Evolutionary conservation across 1,140 invertebrate genomes (phyloP), one percentile per base, ranked within the genome.

Genomic region (Periplaneta americana): DNA sequence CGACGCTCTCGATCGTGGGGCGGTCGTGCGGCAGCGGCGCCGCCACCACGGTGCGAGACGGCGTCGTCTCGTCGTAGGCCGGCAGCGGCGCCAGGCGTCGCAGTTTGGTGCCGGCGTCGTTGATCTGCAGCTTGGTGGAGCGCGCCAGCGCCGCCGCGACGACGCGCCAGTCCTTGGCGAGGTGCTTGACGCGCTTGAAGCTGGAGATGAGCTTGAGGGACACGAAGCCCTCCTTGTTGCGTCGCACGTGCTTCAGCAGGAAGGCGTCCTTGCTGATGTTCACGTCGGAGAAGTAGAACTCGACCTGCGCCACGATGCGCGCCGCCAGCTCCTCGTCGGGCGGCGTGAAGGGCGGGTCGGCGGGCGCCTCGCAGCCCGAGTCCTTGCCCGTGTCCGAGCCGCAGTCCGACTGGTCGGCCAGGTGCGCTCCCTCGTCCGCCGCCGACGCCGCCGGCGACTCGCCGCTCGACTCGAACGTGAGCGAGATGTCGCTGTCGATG

Each of bases 201-300:
- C 96, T 97, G 2, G 97, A 97, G 79, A 98, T 97, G 57, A 99
- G 89, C 87, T 98, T 98, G 11, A 98, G 89, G 37, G 96, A 97
- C 2, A 99, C 97, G 88, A 95, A 98, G 15, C 98, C 97, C 88
- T 98, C 96, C 87, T 98, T 98, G 87, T 98, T 98, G 33, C 97
- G 91, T 37, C 96, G 93, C 5, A 98, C 97, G 87, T 98, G 97
- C 87, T 98, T 99, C 39, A 98, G 87, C 9, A 99, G 89, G 88
- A 99, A 99, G 3, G 97, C 96, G 87, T 99, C 97, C 88, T 98
- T 98, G 1, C 96, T 93, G 82, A 99, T 97, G 86, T 97, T 98
- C 28, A 94, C 96, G 87, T 98, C 97, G 81, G 96, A 97, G 87
- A 99, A 98, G 88, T 98, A 98, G 87, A 96, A 97, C 88, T 97